Conservation (phyloP, 2,113 vertebrate species). For the Petaurus breviceps region DNA sequence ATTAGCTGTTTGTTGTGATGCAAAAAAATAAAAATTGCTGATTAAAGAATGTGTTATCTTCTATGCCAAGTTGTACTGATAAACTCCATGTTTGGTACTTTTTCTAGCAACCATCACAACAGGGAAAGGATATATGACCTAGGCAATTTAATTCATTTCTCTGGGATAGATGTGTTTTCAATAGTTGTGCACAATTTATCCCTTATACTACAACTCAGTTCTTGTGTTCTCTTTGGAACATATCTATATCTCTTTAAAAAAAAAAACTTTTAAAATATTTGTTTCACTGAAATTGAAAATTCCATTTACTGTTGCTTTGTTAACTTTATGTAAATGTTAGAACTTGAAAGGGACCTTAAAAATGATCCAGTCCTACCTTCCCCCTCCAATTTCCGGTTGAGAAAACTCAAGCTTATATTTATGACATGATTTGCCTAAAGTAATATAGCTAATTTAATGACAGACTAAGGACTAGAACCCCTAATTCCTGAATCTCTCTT, state of each 20-base stretch:
- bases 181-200: background rate
- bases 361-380: background rate
- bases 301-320: background rate
- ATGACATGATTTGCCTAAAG: background rate
- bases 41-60: background rate
- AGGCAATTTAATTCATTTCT: background rate
- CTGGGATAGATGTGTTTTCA: background rate
- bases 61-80: conserved; percentile 6
- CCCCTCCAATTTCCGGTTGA: background rate
- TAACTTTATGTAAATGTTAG: background rate
- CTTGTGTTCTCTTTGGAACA: background rate
- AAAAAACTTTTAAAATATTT: background rate
- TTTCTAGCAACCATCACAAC: background rate
- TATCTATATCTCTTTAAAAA: background rate
- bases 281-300: background rate
- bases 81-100: background rate
- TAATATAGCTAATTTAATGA: background rate
- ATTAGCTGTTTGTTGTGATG: conserved; percentile 7
- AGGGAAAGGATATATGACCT: background rate
- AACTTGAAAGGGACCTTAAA: background rate
- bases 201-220: background rate
- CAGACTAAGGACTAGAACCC: background rate
- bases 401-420: background rate
- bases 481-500: background rate
- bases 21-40: conserved; percentile 28